These are phyloP conservation scores for Ivindomyrus marchei DNA, from an alignment of 2,113 vertebrate genomes.

Conservation along the genomic window DNA sequence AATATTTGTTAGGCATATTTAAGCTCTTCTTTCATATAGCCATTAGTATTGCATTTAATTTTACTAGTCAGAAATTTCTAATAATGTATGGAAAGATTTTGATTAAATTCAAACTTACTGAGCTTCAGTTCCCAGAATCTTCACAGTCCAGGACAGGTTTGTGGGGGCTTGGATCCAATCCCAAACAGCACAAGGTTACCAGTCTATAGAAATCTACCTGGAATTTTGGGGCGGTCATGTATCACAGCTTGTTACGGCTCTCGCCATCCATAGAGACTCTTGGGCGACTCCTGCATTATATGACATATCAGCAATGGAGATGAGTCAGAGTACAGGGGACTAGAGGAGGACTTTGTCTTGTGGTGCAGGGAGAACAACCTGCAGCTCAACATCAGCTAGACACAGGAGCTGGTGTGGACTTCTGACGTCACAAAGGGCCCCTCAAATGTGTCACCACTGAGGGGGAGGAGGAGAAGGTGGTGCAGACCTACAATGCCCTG, in stretches of 20 bases:
- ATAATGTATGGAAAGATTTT: neutral
- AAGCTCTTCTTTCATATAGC: neutral
- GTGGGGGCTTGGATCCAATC: neutral
- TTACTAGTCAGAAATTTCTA: neutral
- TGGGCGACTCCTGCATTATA: neutral
- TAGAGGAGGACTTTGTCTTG: neutral
- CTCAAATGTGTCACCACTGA: neutral
- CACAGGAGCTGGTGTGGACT: neutral
- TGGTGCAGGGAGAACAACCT: neutral
- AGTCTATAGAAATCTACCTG: neutral
- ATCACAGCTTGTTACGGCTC: neutral
- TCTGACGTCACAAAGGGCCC: neutral
- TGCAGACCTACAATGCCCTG: neutral
- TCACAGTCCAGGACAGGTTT: neutral
- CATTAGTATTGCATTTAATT: neutral
- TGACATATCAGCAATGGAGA: neutral
- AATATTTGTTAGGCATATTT: neutral
- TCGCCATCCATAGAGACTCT: neutral
- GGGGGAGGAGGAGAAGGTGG: neutral
- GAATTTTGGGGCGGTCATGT: neutral
- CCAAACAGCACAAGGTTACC: neutral
- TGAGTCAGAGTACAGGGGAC: neutral
- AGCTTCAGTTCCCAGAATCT: neutral
- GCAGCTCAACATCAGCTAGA: neutral
- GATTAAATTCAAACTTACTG: neutral